Evolutionary conservation across 2,888 invertebrate species (phyloP).

Genomic region (Leucoptera coffeella): DNA sequence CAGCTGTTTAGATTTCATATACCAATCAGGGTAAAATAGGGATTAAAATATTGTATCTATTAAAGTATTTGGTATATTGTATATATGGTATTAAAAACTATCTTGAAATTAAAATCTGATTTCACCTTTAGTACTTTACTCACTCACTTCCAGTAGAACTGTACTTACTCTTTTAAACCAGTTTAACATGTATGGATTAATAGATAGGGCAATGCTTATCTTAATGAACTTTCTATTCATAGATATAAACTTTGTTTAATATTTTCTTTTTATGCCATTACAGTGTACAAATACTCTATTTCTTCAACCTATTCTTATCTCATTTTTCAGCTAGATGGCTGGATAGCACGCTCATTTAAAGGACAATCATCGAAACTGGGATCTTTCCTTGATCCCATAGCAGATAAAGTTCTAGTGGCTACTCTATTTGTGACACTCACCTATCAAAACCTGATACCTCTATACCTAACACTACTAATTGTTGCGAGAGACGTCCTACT

Average conservation of each 20-base stretch:
- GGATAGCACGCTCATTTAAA: slow-evolving; percentile 89
- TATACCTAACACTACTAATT: slow-evolving; percentile 73
- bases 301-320: slow-evolving; percentile 2
- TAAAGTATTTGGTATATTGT: too few relatives aligned
- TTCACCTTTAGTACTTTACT: not conserved
- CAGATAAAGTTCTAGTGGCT: slow-evolving; percentile 91
- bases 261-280: not conserved
- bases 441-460: slow-evolving; percentile 78
- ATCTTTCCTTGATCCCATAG: slow-evolving; percentile 93
- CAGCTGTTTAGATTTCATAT: not conserved
- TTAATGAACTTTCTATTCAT: too few relatives aligned
- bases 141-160: not conserved
- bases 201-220: too few relatives aligned
- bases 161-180: not conserved
- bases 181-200: too few relatives aligned
- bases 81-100: too few relatives aligned
- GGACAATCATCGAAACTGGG: slow-evolving; percentile 91
- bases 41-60: too few relatives aligned
- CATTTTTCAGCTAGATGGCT: slow-evolving; percentile 77
- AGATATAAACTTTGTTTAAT: not conserved
- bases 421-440: slow-evolving; percentile 84
- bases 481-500: slow-evolving; percentile 77
- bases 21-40: not conserved
- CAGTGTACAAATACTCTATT: not conserved
- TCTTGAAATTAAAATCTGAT: not conserved